Conservation (phyloP, 1,140 invertebrate species). For the Megalopta genalis region DNA sequence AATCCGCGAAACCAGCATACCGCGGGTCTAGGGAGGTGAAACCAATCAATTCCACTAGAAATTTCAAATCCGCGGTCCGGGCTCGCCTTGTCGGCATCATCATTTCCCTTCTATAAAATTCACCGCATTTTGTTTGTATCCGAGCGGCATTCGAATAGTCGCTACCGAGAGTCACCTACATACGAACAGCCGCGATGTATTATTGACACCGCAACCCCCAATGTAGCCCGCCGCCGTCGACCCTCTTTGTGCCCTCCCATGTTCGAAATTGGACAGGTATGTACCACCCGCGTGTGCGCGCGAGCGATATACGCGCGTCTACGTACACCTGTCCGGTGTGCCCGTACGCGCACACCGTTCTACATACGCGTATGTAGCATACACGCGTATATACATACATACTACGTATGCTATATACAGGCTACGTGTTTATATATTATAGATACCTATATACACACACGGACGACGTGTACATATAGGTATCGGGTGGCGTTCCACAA, state of each 20-base stretch:
- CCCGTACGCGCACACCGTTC: constrained; percentile 33
- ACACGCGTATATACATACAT: constrained; percentile 54
- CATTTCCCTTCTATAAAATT: neutral
- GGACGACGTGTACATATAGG: too few relatives aligned
- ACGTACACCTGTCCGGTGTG: neutral
- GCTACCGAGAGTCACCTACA: constrained; percentile 69
- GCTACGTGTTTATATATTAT: neutral
- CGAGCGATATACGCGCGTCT: too few relatives aligned
- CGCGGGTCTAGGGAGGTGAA: neutral
- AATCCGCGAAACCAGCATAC: too few relatives aligned
- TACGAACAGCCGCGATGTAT: constrained; percentile 70
- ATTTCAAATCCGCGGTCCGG: neutral
- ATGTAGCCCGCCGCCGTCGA: constrained; percentile 71
- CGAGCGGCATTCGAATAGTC: constrained; percentile 32
- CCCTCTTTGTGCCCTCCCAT: constrained; percentile 66
- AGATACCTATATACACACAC: neutral
- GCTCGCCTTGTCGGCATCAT: neutral
- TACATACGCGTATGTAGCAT: neutral
- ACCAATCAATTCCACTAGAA: neutral
- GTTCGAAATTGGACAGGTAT: constrained; percentile 72
- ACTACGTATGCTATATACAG: too few relatives aligned
- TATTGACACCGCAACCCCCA: constrained; percentile 75
- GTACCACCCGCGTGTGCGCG: neutral
- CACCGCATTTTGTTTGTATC: constrained; percentile 50
- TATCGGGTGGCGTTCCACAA: too few relatives aligned